Evolutionary conservation across 1,140 invertebrate species (phyloP).

Genomic region (Drosophila baimaii): DNA sequence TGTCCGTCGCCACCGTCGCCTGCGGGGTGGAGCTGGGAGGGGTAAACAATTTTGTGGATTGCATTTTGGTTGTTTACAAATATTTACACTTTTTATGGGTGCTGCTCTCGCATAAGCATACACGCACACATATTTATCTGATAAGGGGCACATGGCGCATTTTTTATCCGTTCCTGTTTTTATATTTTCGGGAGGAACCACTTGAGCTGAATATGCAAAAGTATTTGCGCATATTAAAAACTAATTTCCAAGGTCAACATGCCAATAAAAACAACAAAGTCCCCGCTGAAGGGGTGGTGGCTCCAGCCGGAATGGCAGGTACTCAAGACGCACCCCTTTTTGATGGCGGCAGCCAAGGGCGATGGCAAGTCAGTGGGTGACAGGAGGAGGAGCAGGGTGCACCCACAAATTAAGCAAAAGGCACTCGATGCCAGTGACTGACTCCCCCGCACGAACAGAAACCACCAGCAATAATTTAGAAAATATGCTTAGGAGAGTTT

Average conservation of each 20-base stretch:
- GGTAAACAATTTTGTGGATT: constrained; percentile 55
- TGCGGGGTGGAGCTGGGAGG: background rate
- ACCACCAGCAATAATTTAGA: constrained; percentile 76
- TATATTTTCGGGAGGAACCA: too few species aligned
- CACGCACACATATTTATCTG: constrained; percentile 29
- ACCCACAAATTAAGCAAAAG: constrained; percentile 79
- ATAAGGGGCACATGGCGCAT: constrained; percentile 71
- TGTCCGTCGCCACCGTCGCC: background rate
- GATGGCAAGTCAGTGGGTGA: constrained; percentile 9
- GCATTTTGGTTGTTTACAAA: constrained; percentile 77
- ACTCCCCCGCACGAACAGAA: constrained; percentile 13
- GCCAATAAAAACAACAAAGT: constrained; percentile 78
- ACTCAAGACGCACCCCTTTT: constrained; percentile 76
- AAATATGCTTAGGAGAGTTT: constrained; percentile 75
- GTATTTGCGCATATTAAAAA: constrained; percentile 83
- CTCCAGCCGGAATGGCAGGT: constrained; percentile 42
- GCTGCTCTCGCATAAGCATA: constrained; percentile 9
- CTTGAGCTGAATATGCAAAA: constrained; percentile 76
- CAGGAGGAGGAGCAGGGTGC: constrained; percentile 25
- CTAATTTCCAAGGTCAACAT: constrained; percentile 83
- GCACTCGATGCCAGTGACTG: constrained; percentile 61
- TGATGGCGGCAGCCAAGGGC: constrained; percentile 58
- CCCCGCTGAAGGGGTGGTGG: constrained; percentile 40
- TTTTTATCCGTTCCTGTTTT: constrained; percentile 34
- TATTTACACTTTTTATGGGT: constrained; percentile 65